A percentile compares a stretch with the other conserved stretches of the same genome.
Evolutionary conservation across 2,113 vertebrate genomes (phyloP).

Genomic region (Lates calcarifer): DNA sequence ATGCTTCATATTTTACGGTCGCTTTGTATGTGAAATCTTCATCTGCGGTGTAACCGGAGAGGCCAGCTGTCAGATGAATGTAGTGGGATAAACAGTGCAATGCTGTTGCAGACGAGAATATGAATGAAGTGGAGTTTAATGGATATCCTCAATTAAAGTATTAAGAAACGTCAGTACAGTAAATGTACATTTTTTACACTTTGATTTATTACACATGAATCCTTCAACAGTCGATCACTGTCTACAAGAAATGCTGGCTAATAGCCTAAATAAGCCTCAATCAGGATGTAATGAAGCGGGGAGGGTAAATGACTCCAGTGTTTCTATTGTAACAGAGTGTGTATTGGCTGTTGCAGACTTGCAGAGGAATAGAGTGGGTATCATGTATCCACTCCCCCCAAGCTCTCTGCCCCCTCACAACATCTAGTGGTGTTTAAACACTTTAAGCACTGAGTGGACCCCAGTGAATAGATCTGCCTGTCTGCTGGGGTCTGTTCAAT

Average conservation of each 20-base stretch:
- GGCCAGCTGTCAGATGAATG: neutral
- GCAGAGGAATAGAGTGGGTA: conserved; percentile 61
- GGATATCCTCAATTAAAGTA: neutral
- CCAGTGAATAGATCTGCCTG: conserved; percentile 75
- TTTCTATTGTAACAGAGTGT: conserved; percentile 71
- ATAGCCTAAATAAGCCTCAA: conserved; percentile 46
- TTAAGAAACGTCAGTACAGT: neutral
- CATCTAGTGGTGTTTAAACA: conserved; percentile 72
- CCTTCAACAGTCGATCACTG: conserved; percentile 24
- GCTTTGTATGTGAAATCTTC: neutral
- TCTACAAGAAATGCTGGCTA: conserved; percentile 29
- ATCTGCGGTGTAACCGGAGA: neutral
- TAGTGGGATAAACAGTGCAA: neutral
- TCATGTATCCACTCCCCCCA: conserved; percentile 57
- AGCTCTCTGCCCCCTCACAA: conserved; percentile 59
- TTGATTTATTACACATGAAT: conserved; percentile 4
- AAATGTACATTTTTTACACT: neutral
- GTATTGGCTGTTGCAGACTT: conserved; percentile 66
- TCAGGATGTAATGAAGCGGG: conserved; percentile 64
- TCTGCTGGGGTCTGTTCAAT: conserved; percentile 67
- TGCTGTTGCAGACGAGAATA: neutral
- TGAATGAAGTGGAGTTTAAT: neutral
- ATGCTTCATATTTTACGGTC: neutral
- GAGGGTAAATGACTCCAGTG: conserved; percentile 64
- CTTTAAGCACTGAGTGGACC: conserved; percentile 71